Evolutionary conservation across 1,140 invertebrate genomes (phyloP), one percentile per base, ranked within the genome.

Genomic region (Neotoxoptera formosana): DNA sequence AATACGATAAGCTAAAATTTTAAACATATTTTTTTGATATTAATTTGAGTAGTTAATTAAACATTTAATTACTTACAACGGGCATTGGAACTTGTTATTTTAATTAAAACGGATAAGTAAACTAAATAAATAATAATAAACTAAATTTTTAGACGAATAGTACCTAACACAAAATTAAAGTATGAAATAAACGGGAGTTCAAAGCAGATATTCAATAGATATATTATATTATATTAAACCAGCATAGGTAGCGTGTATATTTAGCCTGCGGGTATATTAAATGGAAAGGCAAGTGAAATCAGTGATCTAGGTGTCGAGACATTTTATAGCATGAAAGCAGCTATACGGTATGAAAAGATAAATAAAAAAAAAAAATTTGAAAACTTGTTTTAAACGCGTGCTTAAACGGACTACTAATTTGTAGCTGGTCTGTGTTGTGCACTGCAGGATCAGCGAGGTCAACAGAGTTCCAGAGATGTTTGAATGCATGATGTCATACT

Each of bases 261-360:
- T 90, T n/a, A 45, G 25, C 56, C 89, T 30, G 56, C 8, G 25
- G 36, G 36, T 14, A 60, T 17, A 45, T 90, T 56, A 90, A 90
- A 90, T 90, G 56, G 89, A 90, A 90, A 90, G 56, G 89, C 56
- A 90, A 47, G 89, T 67, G 89, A 90, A 90, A 90, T 90, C 56
- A 30, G 53, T 90, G 45, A 60, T 90, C 51, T 60, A 90, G 51
- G 89, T 45, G 41, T 90, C 56, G 25, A 45, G 56, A 67, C 56
- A 67, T 45, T 67, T 90, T 60, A 90, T 36, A 56, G 53, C 53
- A 90, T 0, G 89, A 90, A 67, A 45, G 41, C 89, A 30, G 41
- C 60, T n/a, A n/a, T n/a, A 76, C 14, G n/a, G 17, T 76, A n/a
- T 90, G 25, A 90, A 90, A 90, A 67, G 36, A 90, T 67, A 25